Conservation (phyloP, 1,140 invertebrate species). For the Aphelenchoides fujianensis region DNA sequence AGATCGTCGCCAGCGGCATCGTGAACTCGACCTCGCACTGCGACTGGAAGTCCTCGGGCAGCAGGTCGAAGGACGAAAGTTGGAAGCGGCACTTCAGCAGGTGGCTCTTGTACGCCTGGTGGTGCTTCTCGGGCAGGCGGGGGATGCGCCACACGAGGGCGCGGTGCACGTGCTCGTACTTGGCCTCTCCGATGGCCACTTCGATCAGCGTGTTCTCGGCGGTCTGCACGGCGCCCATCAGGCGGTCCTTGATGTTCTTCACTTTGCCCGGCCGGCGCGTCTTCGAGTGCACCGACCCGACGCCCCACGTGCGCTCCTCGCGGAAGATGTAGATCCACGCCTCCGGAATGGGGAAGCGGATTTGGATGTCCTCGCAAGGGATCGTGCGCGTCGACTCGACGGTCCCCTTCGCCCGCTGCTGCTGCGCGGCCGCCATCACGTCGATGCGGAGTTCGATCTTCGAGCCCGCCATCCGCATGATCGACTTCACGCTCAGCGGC, state of each 20-base stretch:
- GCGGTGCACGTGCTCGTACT: constrained; percentile 96
- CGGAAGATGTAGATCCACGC: constrained; percentile 97
- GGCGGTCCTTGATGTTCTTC: constrained; percentile 84
- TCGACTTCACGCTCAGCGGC: constrained; percentile 84
- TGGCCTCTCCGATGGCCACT: constrained; percentile 90
- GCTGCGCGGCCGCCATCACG: constrained; percentile 90
- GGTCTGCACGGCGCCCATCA: constrained; percentile 82
- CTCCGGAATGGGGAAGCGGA: constrained; percentile 95
- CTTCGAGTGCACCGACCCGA: constrained; percentile 96
- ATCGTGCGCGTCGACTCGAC: constrained; percentile 84
- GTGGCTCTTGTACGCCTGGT: constrained; percentile 60
- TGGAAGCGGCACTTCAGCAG: constrained; percentile 74
- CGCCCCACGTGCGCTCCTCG: constrained; percentile 95
- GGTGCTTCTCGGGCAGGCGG: constrained; percentile 58
- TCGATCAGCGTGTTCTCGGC: constrained; percentile 91
- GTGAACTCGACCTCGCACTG: constrained; percentile 91
- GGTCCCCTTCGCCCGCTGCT: constrained; percentile 62
- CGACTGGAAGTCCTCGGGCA: constrained; percentile 84
- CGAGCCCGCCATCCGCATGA: constrained; percentile 62
- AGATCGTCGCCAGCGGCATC: constrained; percentile 95
- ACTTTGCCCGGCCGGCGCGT: constrained; percentile 74
- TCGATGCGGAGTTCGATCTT: constrained; percentile 84
- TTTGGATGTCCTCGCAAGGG: constrained; percentile 93
- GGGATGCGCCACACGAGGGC: constrained; percentile 97
- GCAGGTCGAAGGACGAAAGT: constrained; percentile 91